Conservation (phyloP, 2,113 vertebrate species). For the Grantiella picta region DNA sequence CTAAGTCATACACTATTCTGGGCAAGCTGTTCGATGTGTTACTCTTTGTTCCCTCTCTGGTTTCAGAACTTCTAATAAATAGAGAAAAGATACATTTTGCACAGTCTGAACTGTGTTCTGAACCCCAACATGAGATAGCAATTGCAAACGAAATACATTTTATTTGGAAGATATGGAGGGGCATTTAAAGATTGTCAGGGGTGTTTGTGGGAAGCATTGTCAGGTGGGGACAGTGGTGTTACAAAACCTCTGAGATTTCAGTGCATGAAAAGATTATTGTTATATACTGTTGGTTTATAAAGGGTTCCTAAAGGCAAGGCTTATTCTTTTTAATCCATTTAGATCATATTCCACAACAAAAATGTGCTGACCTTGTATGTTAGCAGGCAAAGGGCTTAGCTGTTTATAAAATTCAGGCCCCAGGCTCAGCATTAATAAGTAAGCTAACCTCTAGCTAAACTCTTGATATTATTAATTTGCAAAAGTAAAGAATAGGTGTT, state of each 20-base stretch:
- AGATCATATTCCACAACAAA: background rate
- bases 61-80: background rate
- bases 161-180: background rate
- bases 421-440: background rate
- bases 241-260: background rate
- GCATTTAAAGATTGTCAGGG: background rate
- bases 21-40: background rate
- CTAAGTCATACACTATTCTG: background rate
- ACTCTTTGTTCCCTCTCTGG: background rate
- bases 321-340: background rate
- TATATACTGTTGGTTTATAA: background rate
- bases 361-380: background rate
- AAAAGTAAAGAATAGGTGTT: background rate
- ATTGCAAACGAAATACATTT: background rate
- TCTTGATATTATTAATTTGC: background rate
- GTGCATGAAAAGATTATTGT: background rate
- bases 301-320: background rate
- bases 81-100: background rate
- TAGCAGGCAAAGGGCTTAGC: background rate
- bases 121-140: background rate
- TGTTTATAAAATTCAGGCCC: background rate
- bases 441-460: background rate
- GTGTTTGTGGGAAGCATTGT: background rate
- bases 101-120: background rate
- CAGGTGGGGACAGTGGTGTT: background rate